Conservation (phyloP, 2,888 invertebrate species). For the Hylaea fasciaria region DNA sequence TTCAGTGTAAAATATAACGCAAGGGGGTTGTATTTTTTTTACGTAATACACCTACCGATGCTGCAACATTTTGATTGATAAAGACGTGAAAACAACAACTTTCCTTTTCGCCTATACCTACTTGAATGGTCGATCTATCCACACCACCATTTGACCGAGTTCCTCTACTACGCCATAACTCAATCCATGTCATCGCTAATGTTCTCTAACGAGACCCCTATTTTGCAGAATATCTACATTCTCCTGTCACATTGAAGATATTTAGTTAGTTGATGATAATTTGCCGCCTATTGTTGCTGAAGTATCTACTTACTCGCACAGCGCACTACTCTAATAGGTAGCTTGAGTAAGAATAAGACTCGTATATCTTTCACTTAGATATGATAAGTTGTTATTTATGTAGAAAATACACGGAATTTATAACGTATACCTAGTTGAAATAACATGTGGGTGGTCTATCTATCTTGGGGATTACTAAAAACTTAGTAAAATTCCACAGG, state of each 20-base stretch:
- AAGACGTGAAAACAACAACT: too few species aligned
- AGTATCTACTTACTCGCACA: slow-evolving; percentile 7
- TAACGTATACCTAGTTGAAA: too few species aligned
- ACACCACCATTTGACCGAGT: background rate
- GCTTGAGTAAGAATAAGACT: background rate
- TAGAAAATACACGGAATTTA: background rate
- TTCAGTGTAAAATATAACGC: too few species aligned
- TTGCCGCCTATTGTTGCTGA: slow-evolving; percentile 25
- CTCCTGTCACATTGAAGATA: slow-evolving; percentile 24
- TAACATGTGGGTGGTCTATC: too few species aligned
- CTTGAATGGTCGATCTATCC: background rate
- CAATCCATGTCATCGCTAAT: slow-evolving; percentile 15
- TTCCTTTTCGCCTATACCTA: too few species aligned
- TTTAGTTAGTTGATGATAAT: slow-evolving; percentile 28
- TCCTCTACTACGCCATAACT: background rate
- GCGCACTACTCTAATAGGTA: too few species aligned
- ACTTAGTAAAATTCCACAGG: too few species aligned
- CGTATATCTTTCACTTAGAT: slow-evolving; percentile 17
- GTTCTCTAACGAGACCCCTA: slow-evolving; percentile 16
- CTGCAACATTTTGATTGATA: too few species aligned
- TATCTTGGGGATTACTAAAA: too few species aligned
- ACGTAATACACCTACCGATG: too few species aligned
- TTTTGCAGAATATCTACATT: slow-evolving; percentile 19
- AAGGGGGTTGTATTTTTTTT: background rate
- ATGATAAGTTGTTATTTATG: background rate